Base-by-base conservation (phyloP, 2,888 invertebrate genomes). In the Lucinisca nassula region DNA sequence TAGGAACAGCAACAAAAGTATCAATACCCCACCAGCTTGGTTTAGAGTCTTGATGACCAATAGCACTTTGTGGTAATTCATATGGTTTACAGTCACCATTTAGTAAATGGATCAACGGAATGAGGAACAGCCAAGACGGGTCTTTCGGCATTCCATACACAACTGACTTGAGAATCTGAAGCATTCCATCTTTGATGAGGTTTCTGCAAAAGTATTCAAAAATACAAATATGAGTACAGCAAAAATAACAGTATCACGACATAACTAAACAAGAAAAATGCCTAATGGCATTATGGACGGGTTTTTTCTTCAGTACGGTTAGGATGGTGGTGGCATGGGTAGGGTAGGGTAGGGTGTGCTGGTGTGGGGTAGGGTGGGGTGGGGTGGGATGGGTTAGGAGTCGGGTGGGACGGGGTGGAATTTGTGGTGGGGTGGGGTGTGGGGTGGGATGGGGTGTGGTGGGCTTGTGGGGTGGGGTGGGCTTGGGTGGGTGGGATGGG, bases 51-150 rank as follows among this genome's bases (percentile, higher is more conserved):
- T 84, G 82, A 72, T 88, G 88, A 27, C 27, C 45, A 24, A 38
- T 14, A 38, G 84, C 82, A 38, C 24, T n/a, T 0, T n/a, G 35
- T 32, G 79, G 79, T 45, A 45, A 27, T 35, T 88, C 38, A 74
- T 40, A 85, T 0, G 88, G 82, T 17, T 30, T 35, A 12, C 81
- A 76, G 0, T 27, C 24, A 14, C 37, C 80, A 2, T 40, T 77
- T 40, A 88, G 70, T 30, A 88, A 79, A 24, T 88, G 88, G 30
- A 85, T 40, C 80, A 73, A 75, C 12, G 88, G 88, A 84, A 88
- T 51, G 21, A 88, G 30, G 61, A 37, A 88, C 32, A 88, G 8
- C 88, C 88, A 88, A 10, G 72, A 82, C 27, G 88, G 88, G 27
- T 85, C 37, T 40, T 85, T 88, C 0, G 24, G 24, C 21, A 45